Percentiles rank a stretch among this genome's conserved stretches.
Evolutionary conservation across 1,140 invertebrate species (phyloP).

Genomic region (Drosophila cardini): DNA sequence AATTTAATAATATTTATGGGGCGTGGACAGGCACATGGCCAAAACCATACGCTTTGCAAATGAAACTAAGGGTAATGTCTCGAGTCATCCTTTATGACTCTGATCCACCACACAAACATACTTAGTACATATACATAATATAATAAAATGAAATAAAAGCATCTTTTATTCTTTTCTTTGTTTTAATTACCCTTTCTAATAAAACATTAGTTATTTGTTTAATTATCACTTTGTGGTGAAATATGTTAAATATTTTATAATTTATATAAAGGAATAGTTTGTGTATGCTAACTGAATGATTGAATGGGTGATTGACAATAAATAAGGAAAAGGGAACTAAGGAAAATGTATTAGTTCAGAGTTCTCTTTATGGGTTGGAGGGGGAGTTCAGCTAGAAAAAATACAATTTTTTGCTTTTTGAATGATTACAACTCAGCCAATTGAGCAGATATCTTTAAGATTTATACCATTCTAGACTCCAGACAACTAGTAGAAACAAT

Average conservation of each 20-base stretch:
- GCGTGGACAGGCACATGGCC: constrained; percentile 79
- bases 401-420: too few relatives aligned
- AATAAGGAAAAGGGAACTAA: too few relatives aligned
- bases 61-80: constrained; percentile 21
- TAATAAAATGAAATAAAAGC: constrained; percentile 29
- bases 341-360: too few relatives aligned
- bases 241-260: constrained; percentile 6
- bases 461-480: too few relatives aligned
- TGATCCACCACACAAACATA: too few relatives aligned
- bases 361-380: too few relatives aligned
- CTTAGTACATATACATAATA: too few relatives aligned
- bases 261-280: neutral
- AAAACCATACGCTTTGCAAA: constrained; percentile 48
- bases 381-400: too few relatives aligned
- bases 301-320: neutral
- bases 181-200: constrained; percentile 6
- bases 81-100: constrained; percentile 33
- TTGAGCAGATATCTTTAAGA: too few relatives aligned
- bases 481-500: too few relatives aligned
- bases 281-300: neutral
- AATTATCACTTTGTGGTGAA: constrained; percentile 21
- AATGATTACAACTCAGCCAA: too few relatives aligned
- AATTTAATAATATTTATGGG: constrained; percentile 82
- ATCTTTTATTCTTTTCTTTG: neutral
- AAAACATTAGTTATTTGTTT: constrained; percentile 27